Evolutionary conservation across 1,140 invertebrate species (phyloP), one percentile per base, ranked within the genome.

Genomic region (Vanessa atalanta): DNA sequence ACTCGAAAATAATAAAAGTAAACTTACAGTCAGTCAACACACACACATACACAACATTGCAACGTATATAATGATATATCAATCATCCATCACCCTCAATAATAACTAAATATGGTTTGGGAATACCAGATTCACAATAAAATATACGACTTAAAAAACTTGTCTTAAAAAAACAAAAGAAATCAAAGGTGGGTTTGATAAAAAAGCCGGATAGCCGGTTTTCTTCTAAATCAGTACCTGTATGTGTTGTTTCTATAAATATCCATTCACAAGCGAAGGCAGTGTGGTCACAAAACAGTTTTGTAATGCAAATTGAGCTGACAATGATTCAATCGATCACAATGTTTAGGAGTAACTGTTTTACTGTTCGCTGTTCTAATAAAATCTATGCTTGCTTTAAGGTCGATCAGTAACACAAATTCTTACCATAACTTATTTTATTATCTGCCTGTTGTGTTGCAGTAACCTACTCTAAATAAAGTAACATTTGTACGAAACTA

Each of bases 301-400:
- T 64, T 74, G 60, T 66, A 70, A 74, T 75, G 69, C 55, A 74
- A 77, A 77, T 73, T 68, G 64, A 55, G 60, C 50, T 78, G 76
- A 31, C 26, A 31, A 31, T 31, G 26, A 78, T 15, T 78, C 76
- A 74, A 70, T 73, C 68, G 72, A 74, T 71, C 65, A 74, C 72
- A 74, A 78, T 78, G 64, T 60, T 70, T 48, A 57, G 66, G 53
- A 57, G 37, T 68, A 68, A 68, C 66, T 68, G 66, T 68, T 50
- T 50, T 50, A 65, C 64, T 23, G 47, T 31, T 15, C 64, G n/a
- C 64, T 37, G 43, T 65, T 50, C 63, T 12, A 61, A 37, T 61
- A 61, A 31, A 11, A 37, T 37, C 23, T 14, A 7, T 14, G 15
- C 31, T 61, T 15, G 6, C 20, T 13, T 60, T 26, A 13, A 61